Percentiles rank a stretch among this genome's conserved stretches.
Evolutionary conservation across 2,113 vertebrate species (phyloP).

Genomic region (Sylvia atricapilla): DNA sequence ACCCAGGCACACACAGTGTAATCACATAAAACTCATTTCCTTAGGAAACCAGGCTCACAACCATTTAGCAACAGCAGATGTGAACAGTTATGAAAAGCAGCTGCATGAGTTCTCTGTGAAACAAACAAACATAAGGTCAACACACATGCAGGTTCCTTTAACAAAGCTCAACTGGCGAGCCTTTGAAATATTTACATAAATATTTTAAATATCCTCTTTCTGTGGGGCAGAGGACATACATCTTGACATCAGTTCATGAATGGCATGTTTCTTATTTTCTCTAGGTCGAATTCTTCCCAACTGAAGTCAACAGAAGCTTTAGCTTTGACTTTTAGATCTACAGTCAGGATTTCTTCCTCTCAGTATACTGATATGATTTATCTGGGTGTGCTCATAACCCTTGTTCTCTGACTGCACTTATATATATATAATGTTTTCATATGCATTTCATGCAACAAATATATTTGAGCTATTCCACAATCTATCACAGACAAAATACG

Average conservation of each 20-base stretch:
- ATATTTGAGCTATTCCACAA: not conserved
- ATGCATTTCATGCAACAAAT: not conserved
- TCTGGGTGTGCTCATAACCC: not conserved
- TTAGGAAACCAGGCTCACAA: constrained; percentile 37
- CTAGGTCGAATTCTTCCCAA: not conserved
- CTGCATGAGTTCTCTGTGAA: not conserved
- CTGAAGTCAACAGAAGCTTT: not conserved
- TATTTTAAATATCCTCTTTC: constrained; percentile 47
- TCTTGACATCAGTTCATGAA: not conserved
- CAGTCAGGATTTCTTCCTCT: not conserved
- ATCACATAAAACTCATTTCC: constrained; percentile 61
- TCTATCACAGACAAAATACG: not conserved
- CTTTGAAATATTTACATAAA: constrained; percentile 44
- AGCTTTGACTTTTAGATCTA: not conserved
- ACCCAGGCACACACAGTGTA: not conserved
- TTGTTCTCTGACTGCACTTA: not conserved
- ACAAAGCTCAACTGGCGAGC: constrained; percentile 12
- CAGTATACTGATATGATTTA: not conserved
- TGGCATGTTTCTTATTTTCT: constrained; percentile 10
- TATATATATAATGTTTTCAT: not conserved
- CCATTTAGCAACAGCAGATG: constrained; percentile 35
- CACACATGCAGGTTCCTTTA: constrained; percentile 7
- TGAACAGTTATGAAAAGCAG: constrained; percentile 45
- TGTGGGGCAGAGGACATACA: not conserved
- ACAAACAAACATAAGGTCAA: constrained; percentile 54